Percentiles rank a stretch among this genome's conserved stretches.
phyloP scores from a whole-genome alignment of 2,113 vertebrate species.

The Brachypodius melanocephalos region DNA sequence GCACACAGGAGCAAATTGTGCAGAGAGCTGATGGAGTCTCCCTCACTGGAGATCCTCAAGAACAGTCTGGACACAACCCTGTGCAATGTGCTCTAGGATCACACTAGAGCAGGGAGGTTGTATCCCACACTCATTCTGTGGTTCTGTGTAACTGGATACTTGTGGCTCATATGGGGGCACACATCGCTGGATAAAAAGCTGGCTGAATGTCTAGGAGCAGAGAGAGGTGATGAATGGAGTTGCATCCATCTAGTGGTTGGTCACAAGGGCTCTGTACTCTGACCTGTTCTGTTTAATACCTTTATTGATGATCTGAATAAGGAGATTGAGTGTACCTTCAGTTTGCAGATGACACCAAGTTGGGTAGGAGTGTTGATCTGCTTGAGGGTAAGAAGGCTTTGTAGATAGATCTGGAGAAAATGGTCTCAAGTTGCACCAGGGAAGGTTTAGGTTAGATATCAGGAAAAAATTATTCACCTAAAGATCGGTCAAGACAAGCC shows the following conservation, averaged over 20 bases:
- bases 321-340: not conserved
- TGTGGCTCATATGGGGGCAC: accelerated
- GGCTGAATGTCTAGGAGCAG: not conserved
- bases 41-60: not conserved
- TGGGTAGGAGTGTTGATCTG: not conserved
- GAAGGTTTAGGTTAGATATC: not conserved
- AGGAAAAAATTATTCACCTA: not conserved
- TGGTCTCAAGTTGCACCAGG: not conserved
- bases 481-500: not conserved
- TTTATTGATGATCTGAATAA: not conserved
- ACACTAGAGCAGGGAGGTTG: not conserved
- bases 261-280: accelerated
- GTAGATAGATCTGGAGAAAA: not conserved
- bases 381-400: not conserved
- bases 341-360: not conserved
- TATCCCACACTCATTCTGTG: not conserved
- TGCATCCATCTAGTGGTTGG: not conserved
- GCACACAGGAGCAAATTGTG: accelerated
- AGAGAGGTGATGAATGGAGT: not conserved
- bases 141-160: not conserved
- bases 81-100: not conserved
- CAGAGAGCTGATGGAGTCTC: not conserved
- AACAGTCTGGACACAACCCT: accelerated
- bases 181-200: not conserved
- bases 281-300: not conserved